These are phyloP conservation scores for Phaonia tiefii DNA, from an alignment of 2,888 invertebrate genomes.

Conservation along the genomic window DNA sequence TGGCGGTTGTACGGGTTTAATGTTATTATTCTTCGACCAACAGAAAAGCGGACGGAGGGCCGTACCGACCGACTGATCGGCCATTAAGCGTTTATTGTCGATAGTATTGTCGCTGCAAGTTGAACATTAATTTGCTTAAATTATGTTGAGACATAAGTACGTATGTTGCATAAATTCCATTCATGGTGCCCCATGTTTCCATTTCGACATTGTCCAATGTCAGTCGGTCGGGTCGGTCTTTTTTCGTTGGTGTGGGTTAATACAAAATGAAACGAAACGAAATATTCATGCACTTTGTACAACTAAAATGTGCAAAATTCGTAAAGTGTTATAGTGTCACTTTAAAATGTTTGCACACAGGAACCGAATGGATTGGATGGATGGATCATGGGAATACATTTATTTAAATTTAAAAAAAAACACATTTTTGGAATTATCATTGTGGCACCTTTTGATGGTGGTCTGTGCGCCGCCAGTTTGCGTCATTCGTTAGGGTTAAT, in stretches of 20 bases:
- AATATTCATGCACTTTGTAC: conserved; percentile 42
- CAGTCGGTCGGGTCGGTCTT: background rate
- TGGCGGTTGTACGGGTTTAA: conserved; percentile 44
- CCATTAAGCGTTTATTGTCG: conserved; percentile 2
- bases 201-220: background rate
- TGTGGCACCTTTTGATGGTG: conserved; percentile 31
- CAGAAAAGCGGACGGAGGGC: background rate
- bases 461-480: background rate
- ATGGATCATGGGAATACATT: conserved; percentile 46
- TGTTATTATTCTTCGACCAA: conserved; percentile 37
- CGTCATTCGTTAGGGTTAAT: background rate
- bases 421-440: conserved; percentile 46
- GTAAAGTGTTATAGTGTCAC: conserved; percentile 59
- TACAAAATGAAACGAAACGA: conserved; percentile 51
- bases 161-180: conserved; percentile 33
- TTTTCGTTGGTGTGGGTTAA: conserved; percentile 44
- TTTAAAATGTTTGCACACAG: conserved; percentile 36
- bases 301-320: conserved; percentile 42
- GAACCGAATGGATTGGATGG: background rate
- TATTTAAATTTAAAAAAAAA: conserved; percentile 55
- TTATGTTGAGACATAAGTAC: conserved; percentile 63
- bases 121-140: conserved; percentile 67
- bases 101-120: conserved; percentile 54
- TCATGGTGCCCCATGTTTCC: conserved; percentile 10
- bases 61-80: background rate